Base-by-base conservation (phyloP, 2,797 vertebrate genomes). In the Mico argentatus region DNA sequence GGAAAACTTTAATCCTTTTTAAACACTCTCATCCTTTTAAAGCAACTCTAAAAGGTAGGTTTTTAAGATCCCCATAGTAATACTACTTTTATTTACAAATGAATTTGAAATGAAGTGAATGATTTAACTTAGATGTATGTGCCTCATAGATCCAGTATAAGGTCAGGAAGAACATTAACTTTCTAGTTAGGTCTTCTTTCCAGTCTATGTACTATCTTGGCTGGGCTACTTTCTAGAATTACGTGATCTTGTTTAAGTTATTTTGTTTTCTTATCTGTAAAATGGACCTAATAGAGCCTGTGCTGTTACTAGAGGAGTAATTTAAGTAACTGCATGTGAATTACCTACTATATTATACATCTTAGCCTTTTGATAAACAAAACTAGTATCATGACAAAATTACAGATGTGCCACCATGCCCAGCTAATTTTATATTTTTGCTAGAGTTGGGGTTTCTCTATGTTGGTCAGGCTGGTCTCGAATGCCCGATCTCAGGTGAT, bases 1-100 rank as follows among this genome's bases (percentile, higher is more conserved):
- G 79, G 55, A 67, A 93, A n/a, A 15, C 36, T 86, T 86, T 79
- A 48, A 15, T 83, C 86, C 55, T 36, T 73, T 94, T 86, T 48
- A 30, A 93, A 73, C 22, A 91, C 36, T 86, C 85, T 79, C 41
- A 15, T 83, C 88, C 48, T 27, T 73, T 94, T 86, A 41, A n/a
- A 92, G 55, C 22, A 91, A 70, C 67, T 83, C 24, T 59, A 57
- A 26, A 50, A 93, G 13, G 15, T 36, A 75, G 26, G 10, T 44
- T 91, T 83, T 85, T n/a, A 10, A 82, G 36, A 61, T 67, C 26
- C 30, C 27, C 5, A 20, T 15, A 13, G 9, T 39, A 39, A 59
- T 81, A 3, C 8, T 84, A 19, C 83, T 86, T 80, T 33, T 41
- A 91, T 85, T 87, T 93, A 79, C 48, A 83, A 87, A 93, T 72